Conservation (phyloP, 2,797 vertebrate species). For the Eupleurogrammus muticus region DNA sequence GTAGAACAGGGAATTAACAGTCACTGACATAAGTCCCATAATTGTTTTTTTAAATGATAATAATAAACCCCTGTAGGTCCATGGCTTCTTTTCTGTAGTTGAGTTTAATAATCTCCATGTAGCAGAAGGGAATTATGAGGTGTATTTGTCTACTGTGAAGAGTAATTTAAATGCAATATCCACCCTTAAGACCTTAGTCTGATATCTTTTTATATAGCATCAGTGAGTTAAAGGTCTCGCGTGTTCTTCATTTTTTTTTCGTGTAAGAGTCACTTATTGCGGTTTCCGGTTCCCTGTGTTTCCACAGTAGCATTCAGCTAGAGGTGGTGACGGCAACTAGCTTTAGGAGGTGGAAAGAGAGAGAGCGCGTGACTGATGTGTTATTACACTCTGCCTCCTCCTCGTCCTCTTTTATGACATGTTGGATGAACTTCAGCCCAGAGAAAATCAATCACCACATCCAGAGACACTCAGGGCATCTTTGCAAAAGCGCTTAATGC, state of each 20-base stretch:
- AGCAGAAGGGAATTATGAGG: background rate
- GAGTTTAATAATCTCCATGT: background rate
- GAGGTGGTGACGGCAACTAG: background rate
- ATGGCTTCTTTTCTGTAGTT: background rate
- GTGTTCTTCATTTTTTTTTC: background rate
- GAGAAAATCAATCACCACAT: background rate
- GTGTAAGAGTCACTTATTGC: background rate
- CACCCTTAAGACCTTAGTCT: background rate
- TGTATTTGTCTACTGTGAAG: slow-evolving; percentile 26
- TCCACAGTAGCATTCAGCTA: background rate
- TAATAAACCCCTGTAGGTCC: background rate
- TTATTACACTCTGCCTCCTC: too few relatives aligned
- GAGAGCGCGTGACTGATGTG: background rate
- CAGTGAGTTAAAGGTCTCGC: background rate
- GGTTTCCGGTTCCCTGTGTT: background rate
- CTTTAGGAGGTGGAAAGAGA: background rate
- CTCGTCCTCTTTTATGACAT: background rate
- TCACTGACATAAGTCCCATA: background rate
- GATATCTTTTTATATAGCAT: background rate
- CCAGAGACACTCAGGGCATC: background rate
- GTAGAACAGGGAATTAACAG: background rate
- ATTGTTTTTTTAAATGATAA: background rate
- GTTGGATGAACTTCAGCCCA: background rate
- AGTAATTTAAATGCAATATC: slow-evolving; percentile 16
- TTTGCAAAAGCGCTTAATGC: too few relatives aligned